Evolutionary conservation across 2,888 invertebrate genomes (phyloP), one percentile per base, ranked within the genome.

Genomic region (Leptopilina myrica): DNA sequence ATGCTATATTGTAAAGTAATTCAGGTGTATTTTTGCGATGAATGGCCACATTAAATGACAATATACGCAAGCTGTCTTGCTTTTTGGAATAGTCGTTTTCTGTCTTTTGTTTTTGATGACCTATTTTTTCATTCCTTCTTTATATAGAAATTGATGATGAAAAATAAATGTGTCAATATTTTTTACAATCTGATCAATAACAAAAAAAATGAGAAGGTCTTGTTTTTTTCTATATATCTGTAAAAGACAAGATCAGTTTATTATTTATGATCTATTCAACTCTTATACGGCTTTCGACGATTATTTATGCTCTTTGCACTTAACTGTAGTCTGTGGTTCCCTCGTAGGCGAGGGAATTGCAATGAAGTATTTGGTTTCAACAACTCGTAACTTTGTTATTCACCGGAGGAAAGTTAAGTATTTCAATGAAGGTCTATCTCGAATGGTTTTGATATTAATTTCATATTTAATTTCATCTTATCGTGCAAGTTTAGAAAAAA

Each of bases 291-390:
- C 77, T 56, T 73, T 73, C 73, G 73, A 73, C 73, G 73, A 73
- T 73, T 73, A 73, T 73, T 73, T 87, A 86, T 87, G 84, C 86
- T 87, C 81, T 83, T 87, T 85, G 85, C 86, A 84, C 84, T 85
- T 88, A 88, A 88, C 87, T 88, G 88, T 88, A 87, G 86, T 87
- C 85, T 86, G 88, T 84, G 88, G 88, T 89, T 82, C 86, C 78
- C 80, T 85, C 85, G 84, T 80, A 80, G 80, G 81, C 81, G 80
- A 80, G 76, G 77, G 81, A 76, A 73, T 77, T 78, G 76, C 76
- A 80, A 46, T 73, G 20, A 62, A 46, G 76, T 83, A 80, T 83
- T 83, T 80, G 76, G 83, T 83, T 83, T 83, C 83, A 83, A 79
- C 83, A 80, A 83, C 81, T 83, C 80, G 80, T 81, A 80, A 83